Percentiles rank a stretch among this genome's conserved stretches.
phyloP scores from a whole-genome alignment of 2,797 vertebrate genomes.

The Centroberyx gerrardi region DNA sequence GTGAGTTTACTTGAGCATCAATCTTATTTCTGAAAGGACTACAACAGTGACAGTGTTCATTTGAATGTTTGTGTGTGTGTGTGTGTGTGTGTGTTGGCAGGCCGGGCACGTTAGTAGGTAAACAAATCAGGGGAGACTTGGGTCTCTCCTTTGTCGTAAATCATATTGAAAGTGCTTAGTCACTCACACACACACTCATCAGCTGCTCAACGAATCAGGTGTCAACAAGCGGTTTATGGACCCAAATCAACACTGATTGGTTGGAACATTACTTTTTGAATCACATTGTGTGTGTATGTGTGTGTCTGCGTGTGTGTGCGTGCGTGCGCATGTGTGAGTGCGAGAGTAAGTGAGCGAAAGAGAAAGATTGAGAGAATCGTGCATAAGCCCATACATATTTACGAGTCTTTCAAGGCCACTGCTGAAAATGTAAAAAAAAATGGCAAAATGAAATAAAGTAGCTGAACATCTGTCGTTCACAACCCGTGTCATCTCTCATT shows the following conservation, averaged over 20 bases:
- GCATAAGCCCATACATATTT: background rate
- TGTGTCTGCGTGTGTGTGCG: background rate
- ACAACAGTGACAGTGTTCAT: conserved; percentile 45
- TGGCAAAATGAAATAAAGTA: conserved; percentile 13
- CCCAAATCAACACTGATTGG: conserved; percentile 33
- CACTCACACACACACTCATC: conserved; percentile 31
- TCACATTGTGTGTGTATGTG: background rate
- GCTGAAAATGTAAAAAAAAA: background rate
- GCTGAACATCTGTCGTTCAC: conserved; percentile 31
- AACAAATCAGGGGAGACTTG: conserved; percentile 62
- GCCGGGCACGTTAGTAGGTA: conserved; percentile 43
- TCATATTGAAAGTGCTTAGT: conserved; percentile 68
- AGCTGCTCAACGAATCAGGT: conserved; percentile 50
- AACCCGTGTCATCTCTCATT: conserved; percentile 39
- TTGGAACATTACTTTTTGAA: conserved; percentile 24
- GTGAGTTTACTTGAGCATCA: conserved; percentile 58
- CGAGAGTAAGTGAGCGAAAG: background rate
- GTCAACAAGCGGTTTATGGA: conserved; percentile 42
- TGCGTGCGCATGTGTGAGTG: background rate
- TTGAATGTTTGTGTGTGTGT: conserved; percentile 11
- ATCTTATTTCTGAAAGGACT: conserved; percentile 59
- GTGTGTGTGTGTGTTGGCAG: conserved; percentile 41
- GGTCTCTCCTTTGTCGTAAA: conserved; percentile 67
- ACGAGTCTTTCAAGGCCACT: background rate
- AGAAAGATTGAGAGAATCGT: background rate